Percentiles rank a stretch among this genome's conserved stretches.
These are phyloP conservation scores for Phaenicophaeus curvirostris DNA, from an alignment of 2,797 vertebrate species.

Conservation along the genomic window DNA sequence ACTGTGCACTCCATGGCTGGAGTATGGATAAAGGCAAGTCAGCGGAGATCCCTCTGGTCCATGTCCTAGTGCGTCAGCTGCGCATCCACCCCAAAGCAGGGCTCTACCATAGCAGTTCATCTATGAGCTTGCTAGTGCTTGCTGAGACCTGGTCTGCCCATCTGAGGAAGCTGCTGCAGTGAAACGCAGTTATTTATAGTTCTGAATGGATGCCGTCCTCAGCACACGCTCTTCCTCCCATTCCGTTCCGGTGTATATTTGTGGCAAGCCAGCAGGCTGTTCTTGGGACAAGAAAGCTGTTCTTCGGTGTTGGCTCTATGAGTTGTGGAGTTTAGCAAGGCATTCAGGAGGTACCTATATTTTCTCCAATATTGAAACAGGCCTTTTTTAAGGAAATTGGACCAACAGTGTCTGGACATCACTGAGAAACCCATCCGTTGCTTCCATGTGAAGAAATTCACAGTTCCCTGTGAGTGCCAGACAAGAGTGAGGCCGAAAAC, in stretches of 20 bases:
- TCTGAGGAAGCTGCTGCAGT: not conserved
- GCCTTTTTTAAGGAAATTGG: not conserved
- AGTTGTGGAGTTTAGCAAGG: not conserved
- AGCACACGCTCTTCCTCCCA: not conserved
- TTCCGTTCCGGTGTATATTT: not conserved
- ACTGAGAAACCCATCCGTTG: not conserved
- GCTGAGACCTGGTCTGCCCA: not conserved
- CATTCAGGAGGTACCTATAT: fast-evolving
- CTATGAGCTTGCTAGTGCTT: not conserved
- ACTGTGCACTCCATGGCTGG: not conserved
- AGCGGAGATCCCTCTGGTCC: not conserved
- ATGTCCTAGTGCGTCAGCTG: not conserved
- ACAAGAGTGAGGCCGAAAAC: not conserved
- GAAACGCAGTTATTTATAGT: not conserved
- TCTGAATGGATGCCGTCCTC: not conserved
- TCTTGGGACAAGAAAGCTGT: not conserved
- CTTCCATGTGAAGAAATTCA: not conserved
- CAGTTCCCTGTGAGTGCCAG: not conserved
- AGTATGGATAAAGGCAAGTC: not conserved
- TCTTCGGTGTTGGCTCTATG: not conserved
- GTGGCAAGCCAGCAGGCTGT: not conserved
- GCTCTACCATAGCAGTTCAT: not conserved
- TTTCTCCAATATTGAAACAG: not conserved
- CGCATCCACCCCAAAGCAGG: not conserved
- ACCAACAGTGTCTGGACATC: not conserved